Conservation (phyloP, 2,888 invertebrate species). For the Psylliodes chrysocephalus region DNA sequence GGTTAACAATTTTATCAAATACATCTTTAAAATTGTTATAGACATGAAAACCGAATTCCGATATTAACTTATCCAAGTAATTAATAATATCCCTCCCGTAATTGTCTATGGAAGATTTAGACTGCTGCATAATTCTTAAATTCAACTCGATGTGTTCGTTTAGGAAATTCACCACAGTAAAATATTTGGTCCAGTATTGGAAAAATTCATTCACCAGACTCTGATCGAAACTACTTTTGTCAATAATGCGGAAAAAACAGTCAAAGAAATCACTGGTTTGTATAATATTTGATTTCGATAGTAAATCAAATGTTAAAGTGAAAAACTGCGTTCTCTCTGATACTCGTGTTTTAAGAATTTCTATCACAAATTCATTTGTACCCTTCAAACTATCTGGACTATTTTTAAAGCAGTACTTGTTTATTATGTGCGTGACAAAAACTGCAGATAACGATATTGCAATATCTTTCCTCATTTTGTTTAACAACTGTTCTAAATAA, state of each 20-base stretch:
- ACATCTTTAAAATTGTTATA: slow-evolving; percentile 18
- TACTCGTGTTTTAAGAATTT: slow-evolving; percentile 18
- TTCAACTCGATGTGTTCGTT: slow-evolving; percentile 21
- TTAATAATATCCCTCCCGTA: slow-evolving; percentile 10
- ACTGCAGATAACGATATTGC: background rate
- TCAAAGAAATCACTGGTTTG: background rate
- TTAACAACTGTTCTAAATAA: slow-evolving; percentile 17
- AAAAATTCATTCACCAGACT: slow-evolving; percentile 12
- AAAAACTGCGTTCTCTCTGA: slow-evolving; percentile 24
- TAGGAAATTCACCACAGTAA: slow-evolving; percentile 7
- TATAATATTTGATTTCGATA: slow-evolving; percentile 12
- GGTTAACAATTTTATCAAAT: background rate
- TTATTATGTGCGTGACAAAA: slow-evolving; percentile 24
- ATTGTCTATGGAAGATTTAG: background rate
- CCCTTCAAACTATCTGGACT: background rate
- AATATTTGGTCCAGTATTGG: slow-evolving; percentile 26
- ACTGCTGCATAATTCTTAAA: slow-evolving; percentile 7
- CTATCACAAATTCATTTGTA: slow-evolving; percentile 13
- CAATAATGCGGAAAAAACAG: slow-evolving; percentile 5
- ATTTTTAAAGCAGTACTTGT: background rate
- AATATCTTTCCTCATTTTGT: slow-evolving; percentile 15
- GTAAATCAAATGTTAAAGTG: background rate
- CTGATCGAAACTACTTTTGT: background rate
- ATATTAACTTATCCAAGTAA: slow-evolving; percentile 20
- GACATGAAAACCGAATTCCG: slow-evolving; percentile 18